Evolutionary conservation across 2,888 invertebrate genomes (phyloP).

Genomic region (Cheilosia vernalis): DNA sequence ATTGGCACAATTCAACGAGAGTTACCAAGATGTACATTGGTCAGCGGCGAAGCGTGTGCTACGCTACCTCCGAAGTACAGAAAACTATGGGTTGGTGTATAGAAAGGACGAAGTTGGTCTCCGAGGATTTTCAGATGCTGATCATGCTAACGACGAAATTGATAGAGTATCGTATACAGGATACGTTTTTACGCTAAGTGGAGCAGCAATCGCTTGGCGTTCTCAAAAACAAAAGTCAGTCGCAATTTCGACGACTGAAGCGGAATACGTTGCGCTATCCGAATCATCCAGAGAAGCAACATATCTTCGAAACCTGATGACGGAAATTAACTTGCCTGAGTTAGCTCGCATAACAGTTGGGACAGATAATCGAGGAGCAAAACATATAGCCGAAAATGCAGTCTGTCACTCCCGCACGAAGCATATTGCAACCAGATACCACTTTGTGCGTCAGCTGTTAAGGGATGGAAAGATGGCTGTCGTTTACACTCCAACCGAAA

Average conservation of each 20-base stretch:
- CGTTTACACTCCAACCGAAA: constrained; percentile 20
- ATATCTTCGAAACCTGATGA: background rate
- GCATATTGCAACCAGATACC: constrained; percentile 37
- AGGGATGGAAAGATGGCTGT: constrained; percentile 16
- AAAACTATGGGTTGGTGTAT: too few relatives aligned
- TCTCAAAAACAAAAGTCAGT: constrained; percentile 32
- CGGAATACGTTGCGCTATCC: background rate
- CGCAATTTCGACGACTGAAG: too few relatives aligned
- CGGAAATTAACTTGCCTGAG: constrained; percentile 21
- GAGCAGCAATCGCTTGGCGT: constrained; percentile 36
- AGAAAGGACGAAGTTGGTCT: background rate
- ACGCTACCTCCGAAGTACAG: too few relatives aligned
- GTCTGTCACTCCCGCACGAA: constrained; percentile 20
- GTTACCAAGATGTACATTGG: too few relatives aligned
- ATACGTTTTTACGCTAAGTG: constrained; percentile 19
- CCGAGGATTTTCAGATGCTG: constrained; percentile 27
- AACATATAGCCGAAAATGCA: constrained; percentile 42
- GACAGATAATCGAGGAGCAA: constrained; percentile 32
- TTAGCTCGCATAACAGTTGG: constrained; percentile 24
- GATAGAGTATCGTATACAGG: constrained; percentile 17
- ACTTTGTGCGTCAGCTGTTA: constrained; percentile 23
- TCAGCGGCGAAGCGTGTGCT: too few relatives aligned
- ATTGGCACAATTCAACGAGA: too few relatives aligned
- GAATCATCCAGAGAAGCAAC: constrained; percentile 4
- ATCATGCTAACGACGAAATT: constrained; percentile 25